Conservation (phyloP, 2,113 vertebrate genomes). For the Mungos mungo region DNA sequence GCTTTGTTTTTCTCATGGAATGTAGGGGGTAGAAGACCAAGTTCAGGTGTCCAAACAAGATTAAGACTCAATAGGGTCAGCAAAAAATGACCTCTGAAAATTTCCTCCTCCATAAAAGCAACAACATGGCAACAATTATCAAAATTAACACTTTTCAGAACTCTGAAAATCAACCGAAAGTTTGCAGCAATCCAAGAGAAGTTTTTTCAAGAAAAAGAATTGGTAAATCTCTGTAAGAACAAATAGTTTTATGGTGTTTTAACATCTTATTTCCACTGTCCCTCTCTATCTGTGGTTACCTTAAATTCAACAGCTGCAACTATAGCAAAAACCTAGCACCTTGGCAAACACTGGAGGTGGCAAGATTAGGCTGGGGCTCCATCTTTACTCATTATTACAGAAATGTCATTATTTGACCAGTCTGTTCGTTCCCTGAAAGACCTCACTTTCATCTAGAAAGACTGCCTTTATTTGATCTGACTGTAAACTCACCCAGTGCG, state of each 20-base stretch:
- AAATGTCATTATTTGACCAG: not conserved
- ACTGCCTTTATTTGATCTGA: not conserved
- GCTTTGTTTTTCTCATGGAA: not conserved
- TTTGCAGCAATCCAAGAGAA: not conserved
- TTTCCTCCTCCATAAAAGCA: not conserved
- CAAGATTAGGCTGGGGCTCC: not conserved
- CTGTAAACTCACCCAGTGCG: not conserved
- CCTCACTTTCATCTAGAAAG: not conserved
- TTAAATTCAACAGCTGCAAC: not conserved
- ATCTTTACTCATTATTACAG: not conserved
- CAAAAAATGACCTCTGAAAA: not conserved
- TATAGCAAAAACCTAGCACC: fast-evolving
- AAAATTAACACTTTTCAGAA: not conserved
- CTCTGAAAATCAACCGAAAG: not conserved
- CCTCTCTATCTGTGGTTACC: not conserved
- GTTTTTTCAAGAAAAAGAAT: not conserved
- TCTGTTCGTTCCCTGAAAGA: not conserved
- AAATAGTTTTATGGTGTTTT: not conserved
- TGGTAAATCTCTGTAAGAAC: not conserved
- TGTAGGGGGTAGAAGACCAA: not conserved
- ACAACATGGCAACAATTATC: not conserved
- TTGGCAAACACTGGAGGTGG: not conserved
- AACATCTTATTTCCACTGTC: not conserved
- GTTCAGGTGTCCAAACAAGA: not conserved
- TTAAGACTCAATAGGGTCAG: not conserved